phyloP scores from a whole-genome alignment of 2,797 vertebrate genomes.

The Hyperoplus immaculatus region DNA sequence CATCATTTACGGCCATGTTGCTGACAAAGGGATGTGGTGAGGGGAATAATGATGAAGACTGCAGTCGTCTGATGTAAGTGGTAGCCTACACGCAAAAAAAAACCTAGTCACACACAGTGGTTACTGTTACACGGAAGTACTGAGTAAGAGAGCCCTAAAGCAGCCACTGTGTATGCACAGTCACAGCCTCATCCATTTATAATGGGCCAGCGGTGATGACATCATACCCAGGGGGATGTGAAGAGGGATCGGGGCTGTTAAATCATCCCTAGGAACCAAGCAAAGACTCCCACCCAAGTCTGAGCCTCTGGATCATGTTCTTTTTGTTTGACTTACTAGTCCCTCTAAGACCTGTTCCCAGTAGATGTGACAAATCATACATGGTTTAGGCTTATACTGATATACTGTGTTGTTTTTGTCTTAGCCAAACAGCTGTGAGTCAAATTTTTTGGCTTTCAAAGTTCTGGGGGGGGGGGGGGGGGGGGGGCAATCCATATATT shows the following conservation, averaged over 20 bases:
- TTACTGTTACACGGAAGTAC: slow-evolving; percentile 50
- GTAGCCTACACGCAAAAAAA: slow-evolving; percentile 13
- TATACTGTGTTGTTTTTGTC: neutral
- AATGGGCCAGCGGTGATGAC: slow-evolving; percentile 63
- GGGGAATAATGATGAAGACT: slow-evolving; percentile 50
- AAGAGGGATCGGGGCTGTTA: slow-evolving; percentile 52
- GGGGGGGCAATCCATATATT: neutral
- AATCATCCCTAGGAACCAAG: slow-evolving; percentile 41
- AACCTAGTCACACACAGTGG: slow-evolving; percentile 40
- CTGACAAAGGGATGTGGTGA: slow-evolving; percentile 67
- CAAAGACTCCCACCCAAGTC: slow-evolving; percentile 11
- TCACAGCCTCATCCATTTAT: slow-evolving; percentile 64
- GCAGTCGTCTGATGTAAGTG: slow-evolving; percentile 45
- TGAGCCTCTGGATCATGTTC: slow-evolving; percentile 24
- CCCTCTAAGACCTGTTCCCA: slow-evolving; percentile 2
- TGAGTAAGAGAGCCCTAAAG: slow-evolving; percentile 56
- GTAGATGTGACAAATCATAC: neutral
- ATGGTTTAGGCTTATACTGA: neutral
- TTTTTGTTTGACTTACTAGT: slow-evolving; percentile 8
- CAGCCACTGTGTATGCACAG: slow-evolving; percentile 22
- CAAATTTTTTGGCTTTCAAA: neutral
- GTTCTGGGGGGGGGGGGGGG: too few relatives aligned
- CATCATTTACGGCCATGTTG: slow-evolving; percentile 48
- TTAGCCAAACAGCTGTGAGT: neutral
- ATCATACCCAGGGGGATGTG: slow-evolving; percentile 56